Conservation (phyloP, 2,113 vertebrate species). For the Forbesichthys papilliferus region DNA sequence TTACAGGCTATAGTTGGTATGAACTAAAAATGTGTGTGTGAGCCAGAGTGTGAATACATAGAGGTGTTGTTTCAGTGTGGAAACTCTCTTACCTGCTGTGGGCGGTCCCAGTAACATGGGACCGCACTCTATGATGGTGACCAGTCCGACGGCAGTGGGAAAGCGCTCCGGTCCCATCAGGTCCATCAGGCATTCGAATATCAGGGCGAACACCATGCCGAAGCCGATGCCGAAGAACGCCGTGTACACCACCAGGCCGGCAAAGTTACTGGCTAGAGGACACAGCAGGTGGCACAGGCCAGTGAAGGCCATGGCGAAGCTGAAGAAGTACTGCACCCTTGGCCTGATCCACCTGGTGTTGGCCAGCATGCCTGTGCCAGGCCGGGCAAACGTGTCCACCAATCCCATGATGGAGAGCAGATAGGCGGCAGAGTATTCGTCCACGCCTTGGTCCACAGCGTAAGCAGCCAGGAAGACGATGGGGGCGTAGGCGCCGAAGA, state of each 20-base stretch:
- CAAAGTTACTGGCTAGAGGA: constrained; percentile 73
- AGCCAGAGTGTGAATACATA: neutral
- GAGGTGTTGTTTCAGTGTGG: constrained; percentile 4
- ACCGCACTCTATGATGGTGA: constrained; percentile 83
- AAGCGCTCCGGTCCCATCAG: constrained; percentile 78
- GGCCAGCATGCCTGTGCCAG: constrained; percentile 74
- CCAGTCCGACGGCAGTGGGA: constrained; percentile 78
- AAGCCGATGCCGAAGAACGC: constrained; percentile 78
- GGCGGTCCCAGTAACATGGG: constrained; percentile 82
- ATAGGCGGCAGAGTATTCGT: constrained; percentile 79
- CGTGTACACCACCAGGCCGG: constrained; percentile 63
- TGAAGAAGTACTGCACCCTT: constrained; percentile 81
- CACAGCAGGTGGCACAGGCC: constrained; percentile 81
- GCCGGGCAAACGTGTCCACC: constrained; percentile 80
- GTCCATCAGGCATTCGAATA: constrained; percentile 85
- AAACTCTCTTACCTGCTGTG: constrained; percentile 76
- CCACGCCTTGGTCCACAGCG: constrained; percentile 75
- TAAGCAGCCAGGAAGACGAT: constrained; percentile 83
- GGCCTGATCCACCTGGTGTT: constrained; percentile 79
- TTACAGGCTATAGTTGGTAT: neutral
- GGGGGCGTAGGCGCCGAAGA: constrained; percentile 81
- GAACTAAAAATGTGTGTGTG: neutral
- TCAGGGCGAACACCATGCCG: constrained; percentile 81
- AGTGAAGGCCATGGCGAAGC: constrained; percentile 78
- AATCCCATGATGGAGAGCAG: constrained; percentile 80